Base-by-base conservation (phyloP, 2,888 invertebrate genomes). In the Linhomoeus sp. region DNA sequence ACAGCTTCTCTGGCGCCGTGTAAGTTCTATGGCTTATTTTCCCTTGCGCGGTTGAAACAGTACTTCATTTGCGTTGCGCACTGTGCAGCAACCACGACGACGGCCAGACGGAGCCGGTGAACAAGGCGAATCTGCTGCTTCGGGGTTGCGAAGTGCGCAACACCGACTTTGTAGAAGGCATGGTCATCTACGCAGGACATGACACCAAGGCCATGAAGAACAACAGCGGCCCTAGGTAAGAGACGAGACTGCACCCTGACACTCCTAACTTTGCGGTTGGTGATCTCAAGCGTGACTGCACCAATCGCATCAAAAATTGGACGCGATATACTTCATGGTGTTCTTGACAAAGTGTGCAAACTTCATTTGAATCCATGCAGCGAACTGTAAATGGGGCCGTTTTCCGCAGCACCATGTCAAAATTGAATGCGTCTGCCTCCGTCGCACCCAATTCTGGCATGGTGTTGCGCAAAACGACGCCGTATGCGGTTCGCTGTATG, bases 121-220 rank as follows among this genome's bases (percentile, higher is more conserved):
- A 77, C 56, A 84, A 85, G 43, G 85, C 87, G 60, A 86, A 90
- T 72, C 75, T 94, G 54, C 71, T 94, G 56, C 75, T 94, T 51
- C 74, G 92, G 61, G 92, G 90, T 65, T 92, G 90, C 67, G 76
- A 82, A 54, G 74, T 94, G 57, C 86, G 90, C 71, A 94, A 94
- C 68, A 92, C 94, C 14, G 88, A 90, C 67, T 92, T 76, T 66
- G 77, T 92, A 38, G 92, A 92, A 67, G 94, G 92, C 48, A 80
- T 94, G 63, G 87, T 92, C 43, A 81, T 94, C 46, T 94, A 94
- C 73, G 87, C 66, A 75, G 84, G 92, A 49, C 86, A 86, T 67
- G 92, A 94, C 72, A 90, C 90, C 19, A 94, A 94, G 70, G 85
- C 90, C 20, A 85, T 92, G 85, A 75, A 92, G 52, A 94, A 92